These are phyloP conservation scores for Sebastes reedi DNA, from an alignment of 2,797 vertebrate species.

Conservation along the genomic window DNA sequence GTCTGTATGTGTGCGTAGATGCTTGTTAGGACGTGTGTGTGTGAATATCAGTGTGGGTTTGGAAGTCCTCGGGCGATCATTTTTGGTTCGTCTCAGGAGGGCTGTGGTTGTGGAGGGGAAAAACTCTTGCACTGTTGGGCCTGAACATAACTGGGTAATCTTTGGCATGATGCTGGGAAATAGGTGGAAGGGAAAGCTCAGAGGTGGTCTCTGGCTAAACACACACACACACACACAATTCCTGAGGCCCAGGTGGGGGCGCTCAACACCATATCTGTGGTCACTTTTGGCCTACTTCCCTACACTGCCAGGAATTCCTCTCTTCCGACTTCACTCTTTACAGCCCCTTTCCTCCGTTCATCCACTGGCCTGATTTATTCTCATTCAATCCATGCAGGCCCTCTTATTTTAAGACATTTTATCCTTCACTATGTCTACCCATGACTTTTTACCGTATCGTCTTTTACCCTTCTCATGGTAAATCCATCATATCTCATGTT, in stretches of 20 bases:
- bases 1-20: conserved; percentile 32
- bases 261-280: conserved; percentile 69
- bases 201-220: conserved; percentile 77
- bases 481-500: conserved; percentile 11
- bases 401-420: not conserved
- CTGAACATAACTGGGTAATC: conserved; percentile 73
- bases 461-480: not conserved
- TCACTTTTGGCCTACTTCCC: conserved; percentile 67
- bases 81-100: conserved; percentile 65
- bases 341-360: conserved; percentile 20
- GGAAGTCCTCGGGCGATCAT: conserved; percentile 64
- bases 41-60: conserved; percentile 55
- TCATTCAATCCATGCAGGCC: not conserved
- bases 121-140: conserved; percentile 66
- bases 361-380: conserved; percentile 8
- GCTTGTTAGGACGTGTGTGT: conserved; percentile 29
- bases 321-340: conserved; percentile 32
- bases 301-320: conserved; percentile 75
- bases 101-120: conserved; percentile 66
- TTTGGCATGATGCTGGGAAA: conserved; percentile 79
- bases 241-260: conserved; percentile 70
- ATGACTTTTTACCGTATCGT: not conserved
- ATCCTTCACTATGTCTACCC: not conserved
- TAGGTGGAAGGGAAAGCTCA: conserved; percentile 75
- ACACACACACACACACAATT: conserved; percentile 19